Conservation (phyloP, 1,140 invertebrate species). For the Drosophila leontia region DNA sequence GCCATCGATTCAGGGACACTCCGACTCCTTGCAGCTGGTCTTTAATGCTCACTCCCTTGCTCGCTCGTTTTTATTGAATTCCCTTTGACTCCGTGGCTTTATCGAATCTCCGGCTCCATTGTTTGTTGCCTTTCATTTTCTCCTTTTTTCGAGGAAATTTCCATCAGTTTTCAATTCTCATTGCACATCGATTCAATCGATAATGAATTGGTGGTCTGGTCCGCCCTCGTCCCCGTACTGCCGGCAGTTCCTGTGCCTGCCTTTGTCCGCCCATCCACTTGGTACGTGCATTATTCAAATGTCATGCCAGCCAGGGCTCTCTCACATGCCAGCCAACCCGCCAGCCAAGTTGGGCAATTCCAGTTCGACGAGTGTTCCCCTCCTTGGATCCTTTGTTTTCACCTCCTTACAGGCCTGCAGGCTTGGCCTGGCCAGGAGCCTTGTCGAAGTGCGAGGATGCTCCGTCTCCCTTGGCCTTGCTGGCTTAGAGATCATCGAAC, state of each 20-base stretch:
- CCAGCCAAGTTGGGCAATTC: slow-evolving; percentile 26
- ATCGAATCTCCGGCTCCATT: slow-evolving; percentile 20
- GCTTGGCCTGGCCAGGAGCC: slow-evolving; percentile 24
- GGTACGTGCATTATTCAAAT: slow-evolving; percentile 74
- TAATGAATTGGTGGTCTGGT: slow-evolving; percentile 62
- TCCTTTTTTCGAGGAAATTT: slow-evolving; percentile 37
- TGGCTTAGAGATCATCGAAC: slow-evolving; percentile 9
- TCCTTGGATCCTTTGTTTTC: slow-evolving; percentile 27
- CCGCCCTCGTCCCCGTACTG: background rate
- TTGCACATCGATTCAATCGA: slow-evolving; percentile 62
- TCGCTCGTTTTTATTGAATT: slow-evolving; percentile 28
- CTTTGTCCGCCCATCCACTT: slow-evolving; percentile 37
- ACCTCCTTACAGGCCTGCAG: slow-evolving; percentile 1
- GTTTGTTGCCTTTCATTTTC: slow-evolving; percentile 20
- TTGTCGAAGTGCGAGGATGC: slow-evolving; percentile 13
- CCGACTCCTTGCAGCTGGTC: slow-evolving; percentile 20
- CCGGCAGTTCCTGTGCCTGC: background rate
- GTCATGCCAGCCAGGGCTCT: slow-evolving; percentile 41
- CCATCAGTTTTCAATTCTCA: slow-evolving; percentile 53
- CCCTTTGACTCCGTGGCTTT: slow-evolving; percentile 4
- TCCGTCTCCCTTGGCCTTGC: background rate
- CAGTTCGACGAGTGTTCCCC: slow-evolving; percentile 21
- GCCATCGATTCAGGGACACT: slow-evolving; percentile 19
- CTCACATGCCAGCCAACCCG: slow-evolving; percentile 29
- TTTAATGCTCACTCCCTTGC: slow-evolving; percentile 20